Conservation (phyloP, 2,113 vertebrate species). For the Psittacara wagleri region DNA sequence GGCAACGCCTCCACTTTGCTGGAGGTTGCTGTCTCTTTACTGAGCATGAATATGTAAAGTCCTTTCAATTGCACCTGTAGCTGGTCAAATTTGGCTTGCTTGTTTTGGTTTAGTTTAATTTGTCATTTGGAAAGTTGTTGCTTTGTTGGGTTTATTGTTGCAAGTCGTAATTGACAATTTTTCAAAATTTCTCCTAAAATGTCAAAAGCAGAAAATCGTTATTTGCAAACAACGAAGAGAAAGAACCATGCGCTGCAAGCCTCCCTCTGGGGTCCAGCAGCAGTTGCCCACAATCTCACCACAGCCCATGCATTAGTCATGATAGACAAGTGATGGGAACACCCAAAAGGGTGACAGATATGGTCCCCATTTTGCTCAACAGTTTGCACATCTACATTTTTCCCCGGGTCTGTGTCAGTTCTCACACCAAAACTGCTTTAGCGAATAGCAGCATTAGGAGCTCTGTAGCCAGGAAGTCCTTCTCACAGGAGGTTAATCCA, state of each 20-base stretch:
- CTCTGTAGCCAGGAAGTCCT: not conserved
- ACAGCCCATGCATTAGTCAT: not conserved
- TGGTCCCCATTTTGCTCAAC: not conserved
- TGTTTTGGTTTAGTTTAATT: not conserved
- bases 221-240: not conserved
- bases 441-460: not conserved
- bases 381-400: not conserved
- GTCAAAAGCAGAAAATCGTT: not conserved
- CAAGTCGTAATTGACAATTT: not conserved
- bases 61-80: not conserved
- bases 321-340: not conserved
- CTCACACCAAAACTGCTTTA: not conserved
- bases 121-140: not conserved
- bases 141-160: not conserved
- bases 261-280: not conserved
- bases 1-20: not conserved
- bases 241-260: not conserved
- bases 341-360: not conserved
- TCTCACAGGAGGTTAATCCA: not conserved
- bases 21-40: not conserved
- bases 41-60: not conserved
- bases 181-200: not conserved
- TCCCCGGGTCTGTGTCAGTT: not conserved
- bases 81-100: not conserved
- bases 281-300: rapidly evolving